These are phyloP conservation scores for Mormyrops attenuatus DNA, from an alignment of 2,797 vertebrate species.

Conservation along the genomic window DNA sequence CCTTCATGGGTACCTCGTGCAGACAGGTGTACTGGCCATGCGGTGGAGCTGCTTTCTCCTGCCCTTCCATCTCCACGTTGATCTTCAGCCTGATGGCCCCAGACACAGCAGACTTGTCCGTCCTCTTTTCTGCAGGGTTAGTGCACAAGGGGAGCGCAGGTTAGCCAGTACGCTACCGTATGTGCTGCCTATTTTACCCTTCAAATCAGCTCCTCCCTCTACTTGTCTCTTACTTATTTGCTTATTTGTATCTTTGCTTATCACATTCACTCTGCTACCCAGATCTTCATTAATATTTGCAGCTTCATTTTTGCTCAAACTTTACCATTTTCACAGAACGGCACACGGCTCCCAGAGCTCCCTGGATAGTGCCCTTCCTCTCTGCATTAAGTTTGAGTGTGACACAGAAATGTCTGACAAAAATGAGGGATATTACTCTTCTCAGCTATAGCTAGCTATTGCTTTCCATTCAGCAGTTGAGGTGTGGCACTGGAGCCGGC, in stretches of 20 bases:
- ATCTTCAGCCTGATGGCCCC: slow-evolving; percentile 94
- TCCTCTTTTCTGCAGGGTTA: slow-evolving; percentile 78
- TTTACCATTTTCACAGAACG: no score
- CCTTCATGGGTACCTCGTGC: slow-evolving; percentile 74
- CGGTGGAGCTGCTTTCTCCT: slow-evolving; percentile 92
- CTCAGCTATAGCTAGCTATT: neutral
- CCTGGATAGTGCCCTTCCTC: neutral
- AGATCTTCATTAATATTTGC: neutral
- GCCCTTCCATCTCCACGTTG: slow-evolving; percentile 95
- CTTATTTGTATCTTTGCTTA: neutral
- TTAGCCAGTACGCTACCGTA: neutral
- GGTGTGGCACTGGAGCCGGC: neutral
- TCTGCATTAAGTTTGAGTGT: neutral
- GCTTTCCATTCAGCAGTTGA: slow-evolving; percentile 18
- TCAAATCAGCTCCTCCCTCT: neutral
- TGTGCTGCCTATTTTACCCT: neutral
- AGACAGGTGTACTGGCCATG: slow-evolving; percentile 94
- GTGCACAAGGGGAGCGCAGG: neutral
- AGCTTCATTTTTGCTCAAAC: neutral
- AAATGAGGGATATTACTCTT: slow-evolving; percentile 9
- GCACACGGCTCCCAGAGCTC: no score
- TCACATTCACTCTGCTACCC: neutral
- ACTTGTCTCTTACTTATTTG: neutral
- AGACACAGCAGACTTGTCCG: slow-evolving; percentile 94
- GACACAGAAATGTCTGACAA: neutral